Percentiles rank a stretch among this genome's conserved stretches.
phyloP scores from a whole-genome alignment of 2,797 vertebrate genomes.

The Cirrhinus mrigala region DNA sequence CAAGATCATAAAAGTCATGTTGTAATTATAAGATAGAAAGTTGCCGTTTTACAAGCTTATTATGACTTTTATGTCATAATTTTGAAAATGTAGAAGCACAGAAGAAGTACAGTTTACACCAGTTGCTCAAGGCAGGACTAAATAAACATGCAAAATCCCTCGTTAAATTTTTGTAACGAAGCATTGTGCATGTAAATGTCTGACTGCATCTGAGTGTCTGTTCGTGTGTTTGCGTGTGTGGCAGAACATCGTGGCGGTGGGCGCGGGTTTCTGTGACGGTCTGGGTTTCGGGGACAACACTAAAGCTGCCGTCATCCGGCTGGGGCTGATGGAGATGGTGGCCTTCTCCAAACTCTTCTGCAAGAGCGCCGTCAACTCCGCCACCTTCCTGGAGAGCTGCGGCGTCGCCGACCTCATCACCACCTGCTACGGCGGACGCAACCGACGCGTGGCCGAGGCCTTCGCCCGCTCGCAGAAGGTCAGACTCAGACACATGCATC shows the following conservation, averaged over 20 bases:
- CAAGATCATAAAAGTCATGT: background rate
- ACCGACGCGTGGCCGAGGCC: constrained; percentile 87
- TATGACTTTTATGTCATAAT: background rate
- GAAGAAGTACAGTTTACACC: background rate
- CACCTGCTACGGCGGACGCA: constrained; percentile 88
- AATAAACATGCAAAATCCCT: background rate
- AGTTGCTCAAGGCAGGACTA: background rate
- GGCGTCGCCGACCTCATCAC: constrained; percentile 90
- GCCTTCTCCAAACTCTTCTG: constrained; percentile 88
- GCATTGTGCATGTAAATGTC: background rate
- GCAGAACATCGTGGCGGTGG: constrained; percentile 84
- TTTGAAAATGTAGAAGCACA: background rate
- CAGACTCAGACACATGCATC: constrained; percentile 40
- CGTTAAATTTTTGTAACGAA: background rate
- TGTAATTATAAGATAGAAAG: too few relatives aligned
- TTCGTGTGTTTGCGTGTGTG: background rate
- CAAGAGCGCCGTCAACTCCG: constrained; percentile 72
- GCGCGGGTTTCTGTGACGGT: constrained; percentile 89
- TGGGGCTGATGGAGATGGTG: constrained; percentile 93
- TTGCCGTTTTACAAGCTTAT: background rate
- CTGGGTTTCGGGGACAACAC: constrained; percentile 87
- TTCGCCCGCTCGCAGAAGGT: constrained; percentile 83
- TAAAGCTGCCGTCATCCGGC: constrained; percentile 88
- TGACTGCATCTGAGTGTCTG: background rate
- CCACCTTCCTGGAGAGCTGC: constrained; percentile 90